Base-by-base conservation (phyloP, 1,140 invertebrate genomes). In the Odontomachus brunneus region DNA sequence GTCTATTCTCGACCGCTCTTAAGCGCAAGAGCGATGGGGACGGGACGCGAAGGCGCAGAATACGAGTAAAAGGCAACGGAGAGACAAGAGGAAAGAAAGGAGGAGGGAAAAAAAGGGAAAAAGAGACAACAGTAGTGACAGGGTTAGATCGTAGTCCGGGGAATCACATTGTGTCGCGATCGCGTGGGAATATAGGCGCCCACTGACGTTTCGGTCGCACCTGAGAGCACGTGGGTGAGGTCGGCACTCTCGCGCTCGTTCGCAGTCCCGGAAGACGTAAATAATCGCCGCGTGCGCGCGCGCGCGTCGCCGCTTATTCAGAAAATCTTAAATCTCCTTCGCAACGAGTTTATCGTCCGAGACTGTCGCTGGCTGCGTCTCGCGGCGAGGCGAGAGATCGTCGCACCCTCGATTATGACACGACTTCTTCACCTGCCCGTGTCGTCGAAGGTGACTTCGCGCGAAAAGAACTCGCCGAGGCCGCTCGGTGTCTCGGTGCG, bases 1-100 rank as follows among this genome's bases (percentile, higher is more conserved):
- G 38, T 44, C 83, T 84, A 84, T 84, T 76, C 63, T 29, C 12
- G 22, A 62, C 33, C 65, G 75, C 76, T 82, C 49, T 81, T 90
- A 87, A 87, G 89, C 86, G 86, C 86, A 89, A 86, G 55, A 84
- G 59, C 74, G 63, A 78, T 66, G 81, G 49, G 49, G 62, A 74
- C 51, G 19, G 38, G 4, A 82, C 24, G 55, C 57, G 51, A 59
- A 69, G 26, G 24, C n/a, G 62, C 19, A 14, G 51, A 59, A n/a
- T n/a, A n/a, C 62, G 24, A 65, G 63, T 53, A 82, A 2, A 48
- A n/a, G n/a, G n/a, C n/a, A n/a, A n/a, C n/a, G n/a, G n/a, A n/a
- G n/a, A n/a, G n/a, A n/a, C n/a, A n/a, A n/a, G n/a, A 22, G 48
- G 12, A 48, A 48, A 65, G 15, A 22, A n/a, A 29, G 3, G 53